Conservation (phyloP, 2,888 invertebrate genomes). For the Ophion ventricosus region DNA sequence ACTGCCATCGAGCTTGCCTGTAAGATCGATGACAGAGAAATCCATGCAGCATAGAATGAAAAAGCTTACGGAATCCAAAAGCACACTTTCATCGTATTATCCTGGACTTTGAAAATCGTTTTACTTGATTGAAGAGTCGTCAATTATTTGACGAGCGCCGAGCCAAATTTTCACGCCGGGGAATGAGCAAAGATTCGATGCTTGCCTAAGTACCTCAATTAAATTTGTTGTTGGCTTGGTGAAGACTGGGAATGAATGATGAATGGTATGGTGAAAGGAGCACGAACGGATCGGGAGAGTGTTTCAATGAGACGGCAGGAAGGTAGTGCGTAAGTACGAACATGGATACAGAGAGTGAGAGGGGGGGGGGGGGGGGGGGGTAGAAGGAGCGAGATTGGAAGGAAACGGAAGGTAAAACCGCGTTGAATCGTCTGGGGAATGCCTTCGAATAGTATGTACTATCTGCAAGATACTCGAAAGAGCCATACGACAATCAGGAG, state of each 20-base stretch:
- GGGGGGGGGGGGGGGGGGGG: constrained; percentile 1
- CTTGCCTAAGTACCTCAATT: constrained; percentile 53
- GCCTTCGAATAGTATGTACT: constrained; percentile 20
- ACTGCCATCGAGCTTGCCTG: constrained; percentile 5
- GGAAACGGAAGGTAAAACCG: constrained; percentile 56
- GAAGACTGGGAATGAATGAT: neutral
- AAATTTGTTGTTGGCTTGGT: constrained; percentile 47
- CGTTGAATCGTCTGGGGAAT: constrained; percentile 62
- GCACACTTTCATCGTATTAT: neutral
- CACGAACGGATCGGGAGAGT: constrained; percentile 22
- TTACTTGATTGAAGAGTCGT: constrained; percentile 5
- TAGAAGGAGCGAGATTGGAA: constrained; percentile 27
- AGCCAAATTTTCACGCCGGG: neutral
- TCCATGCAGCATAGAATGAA: constrained; percentile 4
- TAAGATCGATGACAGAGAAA: constrained; percentile 60
- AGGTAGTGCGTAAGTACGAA: constrained; percentile 40
- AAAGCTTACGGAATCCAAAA: neutral
- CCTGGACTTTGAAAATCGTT: neutral
- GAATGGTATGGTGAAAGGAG: constrained; percentile 7
- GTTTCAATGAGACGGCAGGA: constrained; percentile 21
- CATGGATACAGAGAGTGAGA: neutral
- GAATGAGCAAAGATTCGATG: constrained; percentile 25
- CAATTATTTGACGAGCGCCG: constrained; percentile 18
- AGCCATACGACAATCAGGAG: constrained; percentile 77
- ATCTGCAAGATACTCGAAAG: constrained; percentile 40